Evolutionary conservation across 2,113 vertebrate genomes (phyloP).

Genomic region (Acinonyx jubatus): DNA sequence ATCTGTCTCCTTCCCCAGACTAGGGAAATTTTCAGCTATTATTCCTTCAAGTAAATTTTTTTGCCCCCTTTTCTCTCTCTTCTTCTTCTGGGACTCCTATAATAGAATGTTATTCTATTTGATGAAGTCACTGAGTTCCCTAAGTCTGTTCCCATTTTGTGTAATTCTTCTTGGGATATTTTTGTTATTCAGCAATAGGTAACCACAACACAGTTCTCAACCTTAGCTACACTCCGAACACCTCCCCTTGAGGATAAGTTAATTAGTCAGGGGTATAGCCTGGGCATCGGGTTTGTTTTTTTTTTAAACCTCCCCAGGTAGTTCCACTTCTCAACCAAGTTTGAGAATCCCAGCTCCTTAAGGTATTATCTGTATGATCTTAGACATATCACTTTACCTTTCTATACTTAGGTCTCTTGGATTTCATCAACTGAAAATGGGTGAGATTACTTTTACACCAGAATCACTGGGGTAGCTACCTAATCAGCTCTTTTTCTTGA

Average conservation of each 20-base stretch:
- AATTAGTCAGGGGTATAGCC: neutral
- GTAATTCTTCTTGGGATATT: neutral
- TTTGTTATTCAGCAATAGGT: neutral
- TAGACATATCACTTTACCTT: neutral
- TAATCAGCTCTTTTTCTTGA: neutral
- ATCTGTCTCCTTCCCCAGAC: neutral
- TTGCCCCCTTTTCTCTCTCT: neutral
- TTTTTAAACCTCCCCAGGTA: neutral
- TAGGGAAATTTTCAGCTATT: neutral
- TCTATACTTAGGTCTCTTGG: neutral
- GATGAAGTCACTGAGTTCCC: neutral
- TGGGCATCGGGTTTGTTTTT: neutral
- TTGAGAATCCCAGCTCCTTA: neutral
- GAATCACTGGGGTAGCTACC: neutral
- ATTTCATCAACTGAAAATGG: neutral
- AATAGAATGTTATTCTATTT: neutral
- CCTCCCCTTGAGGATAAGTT: neutral
- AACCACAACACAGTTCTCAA: neutral
- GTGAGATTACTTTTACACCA: neutral
- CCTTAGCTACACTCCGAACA: neutral
- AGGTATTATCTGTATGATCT: neutral
- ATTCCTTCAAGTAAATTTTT: neutral
- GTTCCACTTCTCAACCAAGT: neutral
- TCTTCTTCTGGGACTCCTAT: neutral
- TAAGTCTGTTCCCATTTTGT: neutral